Conservation (phyloP, 2,113 vertebrate species). For the Dinomys branickii region DNA sequence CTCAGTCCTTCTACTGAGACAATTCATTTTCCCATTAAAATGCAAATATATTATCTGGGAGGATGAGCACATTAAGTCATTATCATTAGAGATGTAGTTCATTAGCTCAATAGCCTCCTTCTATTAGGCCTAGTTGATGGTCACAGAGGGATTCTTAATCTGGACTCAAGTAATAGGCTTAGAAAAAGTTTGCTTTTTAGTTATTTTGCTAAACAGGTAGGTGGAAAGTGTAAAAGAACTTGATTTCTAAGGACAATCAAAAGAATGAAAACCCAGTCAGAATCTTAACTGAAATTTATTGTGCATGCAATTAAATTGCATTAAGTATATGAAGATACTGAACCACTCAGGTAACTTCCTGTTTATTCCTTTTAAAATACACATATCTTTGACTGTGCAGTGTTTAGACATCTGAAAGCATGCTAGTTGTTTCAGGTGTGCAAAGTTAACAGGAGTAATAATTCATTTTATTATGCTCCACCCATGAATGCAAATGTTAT, state of each 20-base stretch:
- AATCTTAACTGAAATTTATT: background rate
- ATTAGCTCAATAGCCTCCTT: slow-evolving; percentile 47
- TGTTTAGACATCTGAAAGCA: background rate
- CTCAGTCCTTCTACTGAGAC: slow-evolving; percentile 43
- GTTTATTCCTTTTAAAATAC: background rate
- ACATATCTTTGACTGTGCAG: background rate
- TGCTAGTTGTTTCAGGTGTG: background rate
- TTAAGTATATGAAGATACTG: background rate
- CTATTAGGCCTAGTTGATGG: background rate
- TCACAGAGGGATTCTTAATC: background rate
- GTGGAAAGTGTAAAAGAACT: background rate
- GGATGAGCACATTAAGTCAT: slow-evolving; percentile 58
- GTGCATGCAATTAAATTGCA: background rate
- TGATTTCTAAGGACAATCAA: background rate
- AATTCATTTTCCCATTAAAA: slow-evolving; percentile 72
- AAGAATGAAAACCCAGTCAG: background rate
- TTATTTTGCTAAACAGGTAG: background rate
- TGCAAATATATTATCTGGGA: slow-evolving; percentile 64
- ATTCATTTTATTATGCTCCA: background rate
- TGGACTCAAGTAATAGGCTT: slow-evolving; percentile 15
- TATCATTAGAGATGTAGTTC: slow-evolving; percentile 52
- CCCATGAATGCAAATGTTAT: background rate
- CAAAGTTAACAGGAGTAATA: background rate
- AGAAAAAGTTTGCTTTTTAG: background rate
- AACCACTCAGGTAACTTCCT: background rate